Percentiles rank a stretch among this genome's conserved stretches.
Evolutionary conservation across 2,113 vertebrate genomes (phyloP).

Genomic region (Ranitomeya imitator): DNA sequence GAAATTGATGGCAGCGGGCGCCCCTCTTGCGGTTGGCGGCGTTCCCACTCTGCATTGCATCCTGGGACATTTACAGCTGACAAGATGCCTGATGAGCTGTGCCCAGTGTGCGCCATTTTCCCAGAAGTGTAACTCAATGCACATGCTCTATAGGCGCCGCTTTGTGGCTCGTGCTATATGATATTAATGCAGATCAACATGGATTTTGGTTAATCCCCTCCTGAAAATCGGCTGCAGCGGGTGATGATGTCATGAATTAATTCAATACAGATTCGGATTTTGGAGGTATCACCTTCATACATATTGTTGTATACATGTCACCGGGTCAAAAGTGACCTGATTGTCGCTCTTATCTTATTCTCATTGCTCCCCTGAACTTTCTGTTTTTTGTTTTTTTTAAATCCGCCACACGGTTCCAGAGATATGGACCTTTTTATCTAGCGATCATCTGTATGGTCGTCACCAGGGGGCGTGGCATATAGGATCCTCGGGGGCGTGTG

Average conservation of each 20-base stretch:
- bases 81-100: not conserved
- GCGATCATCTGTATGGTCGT: too few species aligned
- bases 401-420: too few species aligned
- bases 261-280: not conserved
- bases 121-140: slow-evolving; percentile 19
- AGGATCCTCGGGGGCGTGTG: too few species aligned
- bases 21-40: not conserved
- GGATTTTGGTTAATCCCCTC: slow-evolving; percentile 16
- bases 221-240: not conserved
- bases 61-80: slow-evolving; percentile 16
- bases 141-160: not conserved
- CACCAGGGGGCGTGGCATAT: too few species aligned
- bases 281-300: not conserved
- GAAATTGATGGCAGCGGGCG: slow-evolving; percentile 10
- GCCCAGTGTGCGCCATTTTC: not conserved
- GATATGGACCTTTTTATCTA: too few species aligned
- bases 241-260: slow-evolving; percentile 31
- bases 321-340: too few species aligned
- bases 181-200: slow-evolving; percentile 22
- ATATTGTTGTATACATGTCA: not conserved
- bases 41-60: slow-evolving; percentile 22
- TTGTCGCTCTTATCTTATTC: too few species aligned
- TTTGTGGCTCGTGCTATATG: not conserved
- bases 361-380: too few species aligned
- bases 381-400: too few species aligned